A percentile compares a stretch with the other conserved stretches of the same genome.
Evolutionary conservation across 1,140 invertebrate species (phyloP).

Genomic region (Catajapyx aquilonaris): DNA sequence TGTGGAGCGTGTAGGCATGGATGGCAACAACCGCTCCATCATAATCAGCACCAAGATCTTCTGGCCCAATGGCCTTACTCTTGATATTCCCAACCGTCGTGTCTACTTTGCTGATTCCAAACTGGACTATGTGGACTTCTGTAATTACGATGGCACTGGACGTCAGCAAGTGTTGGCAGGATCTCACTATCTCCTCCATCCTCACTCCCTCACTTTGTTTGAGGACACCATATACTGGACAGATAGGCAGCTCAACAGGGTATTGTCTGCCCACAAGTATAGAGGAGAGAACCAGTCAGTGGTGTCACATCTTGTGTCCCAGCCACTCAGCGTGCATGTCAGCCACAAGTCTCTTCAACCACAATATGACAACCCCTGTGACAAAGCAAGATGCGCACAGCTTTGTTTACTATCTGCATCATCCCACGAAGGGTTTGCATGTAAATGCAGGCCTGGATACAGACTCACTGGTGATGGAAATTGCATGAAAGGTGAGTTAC

Average conservation of each 20-base stretch:
- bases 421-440: conserved; percentile 46
- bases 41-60: conserved; percentile 94
- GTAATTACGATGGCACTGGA: conserved; percentile 84
- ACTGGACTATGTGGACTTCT: conserved; percentile 95
- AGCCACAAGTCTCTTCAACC: conserved; percentile 87
- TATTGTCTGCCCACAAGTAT: conserved; percentile 76
- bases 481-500: conserved; percentile 38
- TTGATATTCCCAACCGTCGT: conserved; percentile 81
- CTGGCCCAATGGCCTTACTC: conserved; percentile 90
- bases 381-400: conserved; percentile 58
- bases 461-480: conserved; percentile 39
- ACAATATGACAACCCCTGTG: conserved; percentile 60
- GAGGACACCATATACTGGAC: conserved; percentile 94
- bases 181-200: conserved; percentile 81
- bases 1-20: conserved; percentile 89
- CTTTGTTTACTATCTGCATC: conserved; percentile 68
- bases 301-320: conserved; percentile 80
- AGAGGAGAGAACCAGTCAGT: conserved; percentile 75
- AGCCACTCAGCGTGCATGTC: conserved; percentile 83
- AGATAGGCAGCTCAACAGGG: conserved; percentile 74
- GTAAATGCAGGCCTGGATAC: conserved; percentile 79
- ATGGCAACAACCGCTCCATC: conserved; percentile 61
- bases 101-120: conserved; percentile 97
- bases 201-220: conserved; percentile 81
- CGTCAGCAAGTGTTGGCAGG: conserved; percentile 60